phyloP scores from a whole-genome alignment of 1,140 invertebrate genomes.

The Drosophila santomea region DNA sequence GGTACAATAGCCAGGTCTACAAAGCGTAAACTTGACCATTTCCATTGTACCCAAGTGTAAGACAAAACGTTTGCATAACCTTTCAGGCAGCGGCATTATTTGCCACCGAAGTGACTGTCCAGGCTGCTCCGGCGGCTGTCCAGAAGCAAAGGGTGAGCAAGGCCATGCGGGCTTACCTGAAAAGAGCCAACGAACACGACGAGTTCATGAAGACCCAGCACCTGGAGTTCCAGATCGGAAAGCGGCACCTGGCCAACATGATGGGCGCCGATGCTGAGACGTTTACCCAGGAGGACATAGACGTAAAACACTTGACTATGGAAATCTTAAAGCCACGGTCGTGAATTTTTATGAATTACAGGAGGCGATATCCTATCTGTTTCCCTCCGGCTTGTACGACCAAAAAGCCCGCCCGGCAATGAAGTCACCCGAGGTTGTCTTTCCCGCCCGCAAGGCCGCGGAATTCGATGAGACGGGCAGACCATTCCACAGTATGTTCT shows the following conservation, averaged over 20 bases:
- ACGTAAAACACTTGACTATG: slow-evolving; percentile 87
- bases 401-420: slow-evolving; percentile 93
- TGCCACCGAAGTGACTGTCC: slow-evolving; percentile 73
- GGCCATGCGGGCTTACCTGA: slow-evolving; percentile 95
- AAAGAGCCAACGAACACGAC: slow-evolving; percentile 92
- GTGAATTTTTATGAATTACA: slow-evolving; percentile 80
- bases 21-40: neutral
- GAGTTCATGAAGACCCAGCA: slow-evolving; percentile 93
- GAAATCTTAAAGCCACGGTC: neutral
- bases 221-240: slow-evolving; percentile 95
- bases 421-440: slow-evolving; percentile 93
- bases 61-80: slow-evolving; percentile 71
- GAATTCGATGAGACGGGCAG: slow-evolving; percentile 95
- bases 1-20: neutral
- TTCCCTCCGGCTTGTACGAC: slow-evolving; percentile 95
- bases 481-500: slow-evolving; percentile 95
- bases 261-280: slow-evolving; percentile 96
- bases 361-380: slow-evolving; percentile 95
- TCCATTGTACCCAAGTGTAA: neutral
- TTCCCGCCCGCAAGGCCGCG: slow-evolving; percentile 93
- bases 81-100: slow-evolving; percentile 45
- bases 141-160: slow-evolving; percentile 90
- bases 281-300: slow-evolving; percentile 94
- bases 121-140: slow-evolving; percentile 69
- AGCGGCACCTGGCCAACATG: slow-evolving; percentile 98